phyloP scores from a whole-genome alignment of 2,797 vertebrate genomes.

The Gymnocypris eckloni region DNA sequence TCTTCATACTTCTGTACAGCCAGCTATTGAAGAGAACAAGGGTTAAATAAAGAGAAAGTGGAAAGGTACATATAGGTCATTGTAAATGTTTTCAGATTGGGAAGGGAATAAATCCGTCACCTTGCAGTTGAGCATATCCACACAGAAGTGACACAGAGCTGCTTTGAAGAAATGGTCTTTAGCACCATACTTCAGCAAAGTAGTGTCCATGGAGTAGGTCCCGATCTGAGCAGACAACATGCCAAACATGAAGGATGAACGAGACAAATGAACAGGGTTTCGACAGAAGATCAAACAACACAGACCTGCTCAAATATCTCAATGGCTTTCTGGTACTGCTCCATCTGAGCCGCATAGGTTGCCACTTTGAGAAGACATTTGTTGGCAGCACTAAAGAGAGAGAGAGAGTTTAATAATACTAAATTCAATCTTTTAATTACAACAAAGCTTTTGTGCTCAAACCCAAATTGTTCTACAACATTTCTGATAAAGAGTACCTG shows the following conservation, averaged over 20 bases:
- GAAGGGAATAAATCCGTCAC: slow-evolving; percentile 60
- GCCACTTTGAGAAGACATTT: slow-evolving; percentile 86
- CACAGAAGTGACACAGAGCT: slow-evolving; percentile 83
- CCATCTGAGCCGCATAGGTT: slow-evolving; percentile 78
- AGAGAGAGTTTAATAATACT: not conserved
- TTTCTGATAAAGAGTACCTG: slow-evolving; percentile 70
- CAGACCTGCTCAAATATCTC: slow-evolving; percentile 84
- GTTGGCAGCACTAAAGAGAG: slow-evolving; percentile 71
- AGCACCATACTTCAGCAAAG: slow-evolving; percentile 83
- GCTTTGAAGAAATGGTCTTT: slow-evolving; percentile 87
- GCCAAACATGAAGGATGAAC: not conserved
- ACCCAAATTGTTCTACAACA: not conserved
- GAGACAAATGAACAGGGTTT: not conserved
- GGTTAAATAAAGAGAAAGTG: slow-evolving; percentile 4
- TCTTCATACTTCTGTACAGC: slow-evolving; percentile 83
- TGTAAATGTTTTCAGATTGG: not conserved
- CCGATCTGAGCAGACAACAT: slow-evolving; percentile 72
- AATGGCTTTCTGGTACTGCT: slow-evolving; percentile 84
- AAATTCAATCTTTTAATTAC: not conserved
- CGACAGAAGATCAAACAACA: not conserved
- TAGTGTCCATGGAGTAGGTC: slow-evolving; percentile 83
- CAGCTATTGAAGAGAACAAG: slow-evolving; percentile 68
- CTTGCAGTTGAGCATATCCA: slow-evolving; percentile 85
- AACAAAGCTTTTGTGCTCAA: not conserved
- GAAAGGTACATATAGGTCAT: not conserved